Evolutionary conservation across 2,797 vertebrate genomes (phyloP), one percentile per base, ranked within the genome.

Genomic region (Pipistrellus kuhlii): DNA sequence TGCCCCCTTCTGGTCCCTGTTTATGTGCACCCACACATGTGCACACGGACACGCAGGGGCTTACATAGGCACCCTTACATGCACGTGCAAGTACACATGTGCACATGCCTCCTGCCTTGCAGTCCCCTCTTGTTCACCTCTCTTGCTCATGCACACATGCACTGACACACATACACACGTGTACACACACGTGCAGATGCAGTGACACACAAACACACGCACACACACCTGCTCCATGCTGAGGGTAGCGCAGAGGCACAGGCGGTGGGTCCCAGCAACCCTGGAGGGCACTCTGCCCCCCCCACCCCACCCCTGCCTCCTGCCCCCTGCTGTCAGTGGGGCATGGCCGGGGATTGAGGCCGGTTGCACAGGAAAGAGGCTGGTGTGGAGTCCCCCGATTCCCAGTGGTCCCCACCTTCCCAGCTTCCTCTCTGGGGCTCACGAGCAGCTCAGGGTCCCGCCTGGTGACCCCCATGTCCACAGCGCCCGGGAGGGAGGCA

Each of bases 1-100:
- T 15, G 14, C 17, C 51, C 62, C 38, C 73, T 80, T 59, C 4
- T 5, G 21, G 35, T 25, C 38, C 14, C 73, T 53, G 41, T 69
- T 72, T 4, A 73, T 21, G 32, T 0, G 0, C 46, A 41, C 68
- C 8, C 0, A 0, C 6, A 4, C 4, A 2, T 12, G 18, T 64
- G 44, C 72, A 21, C 48, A 30, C 3, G 0, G 10, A 48, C 57
- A 68, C 12, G 15, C 62, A 9, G 10, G 23, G 17, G 3, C 27
- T 18, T 17, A 14, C 2, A 12, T 6, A 72, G 0, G 20, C 4
- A 0, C 12, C 14, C 27, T 35, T 57, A 8, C 30, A 10, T 2
- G 30, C 48, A 18, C 32, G n/a, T 17, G 0, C 5, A 23, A 13
- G 78, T 15, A 30, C 23, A 20, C 38, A 18, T 5, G n/a, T 32